Percentiles rank a stretch among this genome's conserved stretches.
These are phyloP conservation scores for Upupa epops DNA, from an alignment of 2,113 vertebrate genomes.

Conservation along the genomic window DNA sequence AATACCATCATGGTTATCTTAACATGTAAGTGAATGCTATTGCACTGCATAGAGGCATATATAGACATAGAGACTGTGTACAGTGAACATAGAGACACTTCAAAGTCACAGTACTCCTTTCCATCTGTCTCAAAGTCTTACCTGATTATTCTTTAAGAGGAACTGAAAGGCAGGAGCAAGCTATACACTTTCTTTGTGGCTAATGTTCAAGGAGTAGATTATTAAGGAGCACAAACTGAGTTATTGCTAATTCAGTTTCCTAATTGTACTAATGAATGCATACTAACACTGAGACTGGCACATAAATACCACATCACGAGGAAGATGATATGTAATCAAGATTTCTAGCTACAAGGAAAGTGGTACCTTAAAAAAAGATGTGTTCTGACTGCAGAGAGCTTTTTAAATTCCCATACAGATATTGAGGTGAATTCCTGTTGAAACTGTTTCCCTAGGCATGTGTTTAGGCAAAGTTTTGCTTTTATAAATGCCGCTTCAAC, in stretches of 20 bases:
- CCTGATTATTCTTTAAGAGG: background rate
- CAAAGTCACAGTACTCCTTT: background rate
- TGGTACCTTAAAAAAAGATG: fast-evolving
- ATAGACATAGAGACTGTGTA: too few relatives aligned
- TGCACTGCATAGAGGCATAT: too few relatives aligned
- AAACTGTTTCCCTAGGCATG: fast-evolving
- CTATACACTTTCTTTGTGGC: background rate
- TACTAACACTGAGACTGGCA: background rate
- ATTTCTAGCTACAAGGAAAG: background rate
- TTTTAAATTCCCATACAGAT: background rate
- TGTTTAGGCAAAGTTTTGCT: background rate
- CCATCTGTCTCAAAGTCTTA: background rate
- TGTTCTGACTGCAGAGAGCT: background rate
- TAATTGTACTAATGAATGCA: background rate
- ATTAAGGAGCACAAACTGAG: background rate
- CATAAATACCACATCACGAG: background rate
- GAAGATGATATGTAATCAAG: background rate
- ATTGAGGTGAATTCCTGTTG: background rate
- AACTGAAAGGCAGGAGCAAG: background rate
- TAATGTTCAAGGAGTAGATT: background rate
- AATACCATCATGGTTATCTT: background rate
- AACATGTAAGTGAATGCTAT: background rate
- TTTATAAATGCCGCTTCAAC: background rate
- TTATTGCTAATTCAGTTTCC: background rate
- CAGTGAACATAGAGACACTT: background rate